Conservation (phyloP, 2,113 vertebrate genomes). For the Malurus alboscapulatus region DNA sequence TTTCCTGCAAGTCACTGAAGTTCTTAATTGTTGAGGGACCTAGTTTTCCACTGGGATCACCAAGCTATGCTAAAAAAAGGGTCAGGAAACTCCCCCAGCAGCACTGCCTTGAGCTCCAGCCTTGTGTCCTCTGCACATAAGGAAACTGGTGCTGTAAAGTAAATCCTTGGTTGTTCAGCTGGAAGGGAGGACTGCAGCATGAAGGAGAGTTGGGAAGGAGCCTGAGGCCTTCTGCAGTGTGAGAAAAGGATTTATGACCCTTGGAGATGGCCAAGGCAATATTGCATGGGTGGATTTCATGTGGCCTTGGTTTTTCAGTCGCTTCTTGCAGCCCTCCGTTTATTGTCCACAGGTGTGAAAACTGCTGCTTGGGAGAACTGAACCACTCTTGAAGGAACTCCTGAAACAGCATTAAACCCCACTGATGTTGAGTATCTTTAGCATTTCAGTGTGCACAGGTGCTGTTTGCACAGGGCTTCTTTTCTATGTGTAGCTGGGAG, state of each 20-base stretch:
- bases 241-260: not conserved
- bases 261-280: rapidly evolving
- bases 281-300: rapidly evolving
- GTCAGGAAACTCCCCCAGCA: not conserved
- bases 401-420: not conserved
- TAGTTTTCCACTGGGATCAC: not conserved
- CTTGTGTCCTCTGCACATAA: not conserved
- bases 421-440: rapidly evolving
- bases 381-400: not conserved
- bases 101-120: not conserved
- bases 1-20: not conserved
- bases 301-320: not conserved
- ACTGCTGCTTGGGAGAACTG: not conserved
- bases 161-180: not conserved
- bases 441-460: not conserved
- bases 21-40: not conserved
- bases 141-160: not conserved
- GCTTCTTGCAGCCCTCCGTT: not conserved
- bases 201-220: not conserved
- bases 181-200: not conserved
- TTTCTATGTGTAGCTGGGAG: not conserved
- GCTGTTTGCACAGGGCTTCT: not conserved
- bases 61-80: not conserved
- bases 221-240: not conserved
- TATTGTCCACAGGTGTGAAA: not conserved